phyloP scores from a whole-genome alignment of 2,888 invertebrate species.

The Microchrysa polita region DNA sequence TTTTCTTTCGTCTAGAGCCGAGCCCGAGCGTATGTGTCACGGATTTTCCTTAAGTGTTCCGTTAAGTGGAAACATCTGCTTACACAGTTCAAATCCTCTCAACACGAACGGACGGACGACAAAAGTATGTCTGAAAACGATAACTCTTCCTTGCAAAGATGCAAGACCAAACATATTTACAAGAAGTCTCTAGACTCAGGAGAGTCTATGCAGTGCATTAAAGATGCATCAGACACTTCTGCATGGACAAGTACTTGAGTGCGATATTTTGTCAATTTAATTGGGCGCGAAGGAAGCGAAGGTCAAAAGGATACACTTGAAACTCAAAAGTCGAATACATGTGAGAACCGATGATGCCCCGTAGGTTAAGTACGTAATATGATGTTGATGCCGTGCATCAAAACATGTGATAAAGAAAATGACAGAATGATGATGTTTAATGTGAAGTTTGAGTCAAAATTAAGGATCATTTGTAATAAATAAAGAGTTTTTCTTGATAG shows the following conservation, averaged over 20 bases:
- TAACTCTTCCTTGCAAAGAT: too few relatives aligned
- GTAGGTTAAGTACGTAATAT: neutral
- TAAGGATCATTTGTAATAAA: too few relatives aligned
- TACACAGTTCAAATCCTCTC: slow-evolving; percentile 2
- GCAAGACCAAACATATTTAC: too few relatives aligned
- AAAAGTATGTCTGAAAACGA: too few relatives aligned
- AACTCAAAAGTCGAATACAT: neutral
- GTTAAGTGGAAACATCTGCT: slow-evolving; percentile 35
- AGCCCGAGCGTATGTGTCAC: neutral
- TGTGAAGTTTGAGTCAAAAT: too few relatives aligned
- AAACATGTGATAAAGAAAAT: too few relatives aligned
- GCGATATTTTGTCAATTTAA: slow-evolving; percentile 14
- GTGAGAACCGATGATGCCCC: neutral
- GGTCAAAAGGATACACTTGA: slow-evolving; percentile 11
- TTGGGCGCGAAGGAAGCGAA: slow-evolving; percentile 25
- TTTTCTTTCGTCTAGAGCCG: slow-evolving; percentile 19
- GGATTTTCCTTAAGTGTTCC: neutral
- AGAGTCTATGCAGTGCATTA: too few relatives aligned
- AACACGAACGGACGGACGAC: too few relatives aligned
- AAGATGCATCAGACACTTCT: neutral
- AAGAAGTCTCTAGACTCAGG: too few relatives aligned
- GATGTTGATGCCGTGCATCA: neutral
- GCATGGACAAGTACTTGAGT: slow-evolving; percentile 12
- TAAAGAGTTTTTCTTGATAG: too few relatives aligned
- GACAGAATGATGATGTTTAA: too few relatives aligned